These are phyloP conservation scores for Psylliodes chrysocephalus DNA, from an alignment of 2,888 invertebrate species.

Conservation along the genomic window DNA sequence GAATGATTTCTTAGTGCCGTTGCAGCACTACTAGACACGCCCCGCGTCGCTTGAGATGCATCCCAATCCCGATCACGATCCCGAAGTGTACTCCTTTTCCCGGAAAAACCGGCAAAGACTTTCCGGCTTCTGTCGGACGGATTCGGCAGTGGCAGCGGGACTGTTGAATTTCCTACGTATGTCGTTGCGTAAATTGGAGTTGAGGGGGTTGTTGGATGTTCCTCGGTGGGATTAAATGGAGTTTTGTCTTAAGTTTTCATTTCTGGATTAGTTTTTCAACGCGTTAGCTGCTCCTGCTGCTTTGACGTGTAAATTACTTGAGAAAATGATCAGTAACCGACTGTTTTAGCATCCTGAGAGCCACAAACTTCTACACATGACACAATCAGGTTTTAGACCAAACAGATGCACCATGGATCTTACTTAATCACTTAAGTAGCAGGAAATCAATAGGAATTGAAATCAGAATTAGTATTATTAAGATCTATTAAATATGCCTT, in stretches of 20 bases:
- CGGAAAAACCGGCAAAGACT: conserved; percentile 50
- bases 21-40: conserved; percentile 59
- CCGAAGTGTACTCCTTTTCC: conserved; percentile 49
- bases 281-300: too few relatives aligned
- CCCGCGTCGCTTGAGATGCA: conserved; percentile 53
- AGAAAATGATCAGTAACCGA: too few relatives aligned
- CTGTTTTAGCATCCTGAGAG: too few relatives aligned
- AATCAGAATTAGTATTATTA: too few relatives aligned
- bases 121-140: conserved; percentile 41
- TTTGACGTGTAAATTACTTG: too few relatives aligned
- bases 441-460: too few relatives aligned
- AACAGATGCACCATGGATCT: too few relatives aligned
- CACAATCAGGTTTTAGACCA: too few relatives aligned
- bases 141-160: conserved; percentile 38
- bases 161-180: neutral
- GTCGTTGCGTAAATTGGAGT: neutral
- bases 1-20: conserved; percentile 43
- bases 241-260: neutral
- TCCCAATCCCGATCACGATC: conserved; percentile 55
- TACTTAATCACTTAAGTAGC: too few relatives aligned
- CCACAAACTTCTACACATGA: too few relatives aligned
- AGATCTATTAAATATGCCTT: too few relatives aligned
- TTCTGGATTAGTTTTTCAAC: too few relatives aligned
- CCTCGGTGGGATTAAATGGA: conserved; percentile 22
- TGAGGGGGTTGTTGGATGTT: neutral